These are phyloP conservation scores for Poeciliopsis presidionis DNA, from an alignment of 2,797 vertebrate species.

Conservation along the genomic window DNA sequence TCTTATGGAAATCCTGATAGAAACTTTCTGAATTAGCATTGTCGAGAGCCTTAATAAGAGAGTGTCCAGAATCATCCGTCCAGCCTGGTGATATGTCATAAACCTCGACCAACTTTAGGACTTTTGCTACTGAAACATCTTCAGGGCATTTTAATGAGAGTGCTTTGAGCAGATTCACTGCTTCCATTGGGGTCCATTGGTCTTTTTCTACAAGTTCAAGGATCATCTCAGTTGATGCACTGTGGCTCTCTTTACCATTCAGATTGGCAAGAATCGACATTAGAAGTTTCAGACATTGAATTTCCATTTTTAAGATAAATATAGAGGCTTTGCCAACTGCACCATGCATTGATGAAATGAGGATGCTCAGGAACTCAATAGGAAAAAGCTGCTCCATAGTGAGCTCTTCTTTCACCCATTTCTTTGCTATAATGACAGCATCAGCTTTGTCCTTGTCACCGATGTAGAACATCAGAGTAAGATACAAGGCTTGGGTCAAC, in stretches of 20 bases:
- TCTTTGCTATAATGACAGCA: fast-evolving
- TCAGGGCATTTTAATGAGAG: slow-evolving; percentile 15
- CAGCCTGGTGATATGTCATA: not conserved
- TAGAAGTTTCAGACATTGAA: slow-evolving; percentile 14
- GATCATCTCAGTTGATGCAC: not conserved
- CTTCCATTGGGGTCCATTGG: slow-evolving; percentile 19
- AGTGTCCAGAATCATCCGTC: slow-evolving; percentile 7
- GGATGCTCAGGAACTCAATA: not conserved
- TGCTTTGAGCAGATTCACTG: slow-evolving; percentile 19
- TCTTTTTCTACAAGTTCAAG: not conserved
- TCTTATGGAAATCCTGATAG: slow-evolving; percentile 15
- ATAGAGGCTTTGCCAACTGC: fast-evolving
- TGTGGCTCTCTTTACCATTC: slow-evolving; percentile 11
- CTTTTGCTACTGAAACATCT: not conserved
- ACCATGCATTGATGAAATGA: not conserved
- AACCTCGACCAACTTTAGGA: slow-evolving; percentile 2
- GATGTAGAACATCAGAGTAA: not conserved
- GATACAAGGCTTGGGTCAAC: slow-evolving; percentile 16
- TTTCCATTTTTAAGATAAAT: slow-evolving; percentile 16
- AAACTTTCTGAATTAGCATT: not conserved
- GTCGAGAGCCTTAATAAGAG: not conserved
- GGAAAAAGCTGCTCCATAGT: not conserved
- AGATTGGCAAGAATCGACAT: slow-evolving; percentile 11
- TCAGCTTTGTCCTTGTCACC: fast-evolving
- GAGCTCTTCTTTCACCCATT: slow-evolving; percentile 1